Percentiles rank a stretch among this genome's conserved stretches.
Evolutionary conservation across 2,113 vertebrate genomes (phyloP).

Genomic region (Nettapus auritus): DNA sequence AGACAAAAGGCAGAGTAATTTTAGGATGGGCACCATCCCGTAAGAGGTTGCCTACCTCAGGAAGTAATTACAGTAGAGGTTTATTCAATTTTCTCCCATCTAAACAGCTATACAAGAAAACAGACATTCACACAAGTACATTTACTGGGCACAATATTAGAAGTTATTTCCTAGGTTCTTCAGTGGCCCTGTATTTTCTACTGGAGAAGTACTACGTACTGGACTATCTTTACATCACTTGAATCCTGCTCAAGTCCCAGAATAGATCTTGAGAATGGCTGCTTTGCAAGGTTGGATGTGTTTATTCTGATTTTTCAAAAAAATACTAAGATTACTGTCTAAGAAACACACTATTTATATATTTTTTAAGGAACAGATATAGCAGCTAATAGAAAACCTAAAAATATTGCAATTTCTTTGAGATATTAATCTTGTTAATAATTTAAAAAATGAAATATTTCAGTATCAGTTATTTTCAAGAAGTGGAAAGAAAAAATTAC

Average conservation of each 20-base stretch:
- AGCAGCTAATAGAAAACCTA: neutral
- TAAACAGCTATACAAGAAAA: neutral
- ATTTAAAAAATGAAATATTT: neutral
- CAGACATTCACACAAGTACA: neutral
- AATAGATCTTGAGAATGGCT: neutral
- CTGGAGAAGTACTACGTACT: neutral
- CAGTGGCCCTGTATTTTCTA: neutral
- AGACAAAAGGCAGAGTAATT: neutral
- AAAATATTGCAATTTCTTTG: constrained; percentile 16
- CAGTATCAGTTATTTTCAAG: neutral
- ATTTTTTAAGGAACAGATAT: neutral
- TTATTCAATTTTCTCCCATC: neutral
- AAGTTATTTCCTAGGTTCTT: neutral
- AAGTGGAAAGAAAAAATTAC: neutral
- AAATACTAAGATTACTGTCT: neutral
- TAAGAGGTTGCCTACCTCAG: neutral
- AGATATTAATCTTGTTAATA: constrained; percentile 8
- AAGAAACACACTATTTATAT: neutral
- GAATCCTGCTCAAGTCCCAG: neutral
- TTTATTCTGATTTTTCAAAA: neutral
- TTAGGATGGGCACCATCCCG: neutral
- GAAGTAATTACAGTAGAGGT: neutral
- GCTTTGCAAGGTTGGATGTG: neutral
- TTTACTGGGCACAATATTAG: neutral
- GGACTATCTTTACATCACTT: neutral